These are phyloP conservation scores for Umimayanthus kanabou DNA, from an alignment of 92 coral and sea anemone genomes.

Conservation along the genomic window DNA sequence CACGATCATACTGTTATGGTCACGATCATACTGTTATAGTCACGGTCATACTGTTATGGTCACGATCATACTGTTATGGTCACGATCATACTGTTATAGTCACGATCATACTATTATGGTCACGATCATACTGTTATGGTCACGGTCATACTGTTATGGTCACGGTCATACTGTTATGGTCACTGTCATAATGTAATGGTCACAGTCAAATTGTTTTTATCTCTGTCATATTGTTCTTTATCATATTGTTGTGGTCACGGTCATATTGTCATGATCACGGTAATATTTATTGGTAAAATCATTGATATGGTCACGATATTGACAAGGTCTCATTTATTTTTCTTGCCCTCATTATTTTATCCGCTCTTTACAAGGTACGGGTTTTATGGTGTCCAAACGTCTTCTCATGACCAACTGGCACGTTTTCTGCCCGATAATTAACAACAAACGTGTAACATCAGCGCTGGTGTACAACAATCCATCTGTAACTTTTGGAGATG, in stretches of 20 bases:
- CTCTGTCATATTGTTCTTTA: no score
- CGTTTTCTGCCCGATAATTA: not conserved
- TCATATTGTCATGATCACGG: no score
- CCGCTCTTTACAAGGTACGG: not conserved
- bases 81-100: no score
- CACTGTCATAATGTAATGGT: not conserved
- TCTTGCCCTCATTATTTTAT: no score
- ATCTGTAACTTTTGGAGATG: not conserved
- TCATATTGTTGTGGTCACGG: not conserved
- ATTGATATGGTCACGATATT: not conserved
- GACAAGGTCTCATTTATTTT: not conserved
- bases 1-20: not conserved
- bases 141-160: no score
- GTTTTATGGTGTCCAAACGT: constrained; percentile 17
- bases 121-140: no score
- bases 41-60: no score
- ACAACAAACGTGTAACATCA: not conserved
- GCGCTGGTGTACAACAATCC: not conserved
- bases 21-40: no score
- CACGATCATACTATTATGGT: no score
- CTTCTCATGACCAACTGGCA: constrained; percentile 15
- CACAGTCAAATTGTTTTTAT: not conserved
- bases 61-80: no score
- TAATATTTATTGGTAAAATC: no score
- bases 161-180: not conserved